phyloP scores from a whole-genome alignment of 2,113 vertebrate genomes.

The Elephas maximus region DNA sequence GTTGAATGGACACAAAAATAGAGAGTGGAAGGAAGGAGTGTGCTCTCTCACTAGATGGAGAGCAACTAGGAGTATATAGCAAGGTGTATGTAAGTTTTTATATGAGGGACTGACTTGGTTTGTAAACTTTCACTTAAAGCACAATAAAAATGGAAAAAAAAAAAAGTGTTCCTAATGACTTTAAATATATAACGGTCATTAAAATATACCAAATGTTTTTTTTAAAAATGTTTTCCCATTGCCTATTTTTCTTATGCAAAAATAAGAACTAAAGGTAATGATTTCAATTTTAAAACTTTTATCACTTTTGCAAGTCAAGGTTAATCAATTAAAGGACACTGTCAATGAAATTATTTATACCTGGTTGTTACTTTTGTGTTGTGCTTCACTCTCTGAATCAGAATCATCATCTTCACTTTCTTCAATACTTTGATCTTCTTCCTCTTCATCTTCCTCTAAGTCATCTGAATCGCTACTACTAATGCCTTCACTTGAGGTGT shows the following conservation, averaged over 20 bases:
- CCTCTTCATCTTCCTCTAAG: constrained; percentile 96
- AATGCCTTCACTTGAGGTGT: constrained; percentile 94
- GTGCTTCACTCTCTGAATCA: constrained; percentile 92
- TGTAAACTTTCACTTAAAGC: too few relatives aligned
- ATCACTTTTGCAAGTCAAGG: neutral
- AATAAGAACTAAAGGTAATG: constrained; percentile 1
- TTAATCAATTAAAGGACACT: neutral
- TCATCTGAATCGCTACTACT: constrained; percentile 96
- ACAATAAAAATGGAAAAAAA: neutral
- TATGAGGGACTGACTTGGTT: too few relatives aligned
- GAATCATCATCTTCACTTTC: constrained; percentile 94
- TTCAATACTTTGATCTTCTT: constrained; percentile 93
- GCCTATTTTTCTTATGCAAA: neutral
- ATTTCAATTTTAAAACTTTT: constrained; percentile 28
- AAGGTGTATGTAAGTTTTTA: too few relatives aligned
- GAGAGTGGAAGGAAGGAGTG: too few relatives aligned
- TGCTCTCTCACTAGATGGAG: too few relatives aligned
- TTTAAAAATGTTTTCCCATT: constrained; percentile 29
- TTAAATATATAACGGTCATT: neutral
- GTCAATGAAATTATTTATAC: constrained; percentile 79
- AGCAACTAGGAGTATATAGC: too few relatives aligned
- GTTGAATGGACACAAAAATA: too few relatives aligned
- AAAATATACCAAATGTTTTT: neutral
- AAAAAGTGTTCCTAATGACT: neutral
- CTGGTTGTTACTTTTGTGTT: constrained; percentile 90